Base-by-base conservation (phyloP, 2,797 vertebrate genomes). In the Poeciliopsis turneri region DNA sequence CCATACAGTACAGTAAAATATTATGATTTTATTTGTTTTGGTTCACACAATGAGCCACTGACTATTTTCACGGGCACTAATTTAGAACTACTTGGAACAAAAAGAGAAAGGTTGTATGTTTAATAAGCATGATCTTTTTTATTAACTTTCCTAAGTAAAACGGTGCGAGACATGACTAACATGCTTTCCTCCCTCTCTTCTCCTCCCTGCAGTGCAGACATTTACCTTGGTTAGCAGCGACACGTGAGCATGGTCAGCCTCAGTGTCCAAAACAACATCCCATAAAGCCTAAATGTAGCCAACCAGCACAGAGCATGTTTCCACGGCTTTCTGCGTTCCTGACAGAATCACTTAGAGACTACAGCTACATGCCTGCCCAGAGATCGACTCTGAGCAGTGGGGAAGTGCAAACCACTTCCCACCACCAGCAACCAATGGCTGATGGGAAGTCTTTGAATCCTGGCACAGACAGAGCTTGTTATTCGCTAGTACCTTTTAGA, bases 181-280 rank as follows among this genome's bases (percentile, higher is more conserved):
- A 33, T 47, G 33, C 46, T 25, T n/a, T 47, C 4, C 61, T 66
- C 33, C 39, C 2, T 66, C 33, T 57, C 18, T 68, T n/a, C 75
- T 82, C 30, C 30, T 30, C 47, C 81, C 79, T 75, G 41, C 94
- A 93, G 93, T 87, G 1, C 92, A 92, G 87, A 89, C 88, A 0
- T 84, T 92, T 84, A 84, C 89, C 51, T 46, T 93, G 79, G 83
- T 94, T 83, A 94, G 83, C 88, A 90, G 88, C 9, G 92, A 94
- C 87, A 92, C 89, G 75, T 95, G 92, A 95, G 84, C 28, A 13
- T 10, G 30, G 45, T 66, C 49, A 16, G 75, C 71, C 57, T 46
- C 23, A 2, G 73, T 70, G 4, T 66, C 76, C 73, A 66, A 72
- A 45, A 76, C 1, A 81, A 74, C 68, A 15, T 80, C 86, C 82